Evolutionary conservation across 2,113 vertebrate species (phyloP), one percentile per base, ranked within the genome.

Genomic region (Bombycilla garrulus): DNA sequence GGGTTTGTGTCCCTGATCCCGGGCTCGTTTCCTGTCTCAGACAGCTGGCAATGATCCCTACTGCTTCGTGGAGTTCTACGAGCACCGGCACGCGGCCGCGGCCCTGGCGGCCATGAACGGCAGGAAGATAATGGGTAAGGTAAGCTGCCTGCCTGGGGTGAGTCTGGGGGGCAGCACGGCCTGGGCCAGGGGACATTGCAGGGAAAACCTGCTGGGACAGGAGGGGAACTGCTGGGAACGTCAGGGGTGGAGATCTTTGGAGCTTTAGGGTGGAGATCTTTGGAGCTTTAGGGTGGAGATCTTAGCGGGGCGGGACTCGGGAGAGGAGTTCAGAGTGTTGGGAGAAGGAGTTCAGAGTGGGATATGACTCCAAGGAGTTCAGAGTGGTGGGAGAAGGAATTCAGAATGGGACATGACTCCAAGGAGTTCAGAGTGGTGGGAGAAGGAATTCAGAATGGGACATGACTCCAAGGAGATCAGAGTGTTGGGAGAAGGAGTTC

Each of bases 111-210:
- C 99, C 61, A 99, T 99, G 99, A 99, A 99, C 79, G 99, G 99
- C 95, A 98, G 99, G 98, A 99, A 99, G 98, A 99, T 99, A 98
- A 99, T 99, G 99, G 99, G 99, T 98, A 99, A 99, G 99, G 99
- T 99, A 99, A 98, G 99, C 96, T 98, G 97, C 98, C 98, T 97
- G 97, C 97, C 94, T 86, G 97, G 97, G 98, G 98, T 98, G 98
- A 98, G 98, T 98, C 97, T 97, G 97, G 93, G 66, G 42, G 44
- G 35, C 11, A 28, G 5, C 12, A 1, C 42, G 25, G 92, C 25
- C 81, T 84, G 19, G 16, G 51, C 40, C 24, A 15, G 73, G 1
- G 25, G 14, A 23, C 42, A n/a, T 26, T 2, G 25, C 4, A 6
- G 7, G 29, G 16, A 15, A 50, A 58, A 60, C 23, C 5, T 20